Evolutionary conservation across 1,140 invertebrate species (phyloP).

Genomic region (Yoshiicerus persimilis): DNA sequence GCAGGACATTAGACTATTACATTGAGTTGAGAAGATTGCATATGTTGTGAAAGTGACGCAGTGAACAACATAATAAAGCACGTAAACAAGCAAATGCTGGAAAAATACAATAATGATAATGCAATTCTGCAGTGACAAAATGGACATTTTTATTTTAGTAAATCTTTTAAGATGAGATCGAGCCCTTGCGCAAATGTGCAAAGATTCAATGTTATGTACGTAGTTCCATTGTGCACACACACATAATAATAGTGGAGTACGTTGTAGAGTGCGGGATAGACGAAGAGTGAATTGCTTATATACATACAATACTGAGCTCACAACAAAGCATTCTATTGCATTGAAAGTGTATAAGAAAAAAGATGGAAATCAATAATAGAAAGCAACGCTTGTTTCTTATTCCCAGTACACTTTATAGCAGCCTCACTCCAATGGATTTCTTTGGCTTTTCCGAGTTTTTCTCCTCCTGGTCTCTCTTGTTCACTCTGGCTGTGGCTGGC

Average conservation of each 20-base stretch:
- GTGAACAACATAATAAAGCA: not conserved
- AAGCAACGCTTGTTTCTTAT: not conserved
- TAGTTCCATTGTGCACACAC: not conserved
- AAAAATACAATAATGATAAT: not conserved
- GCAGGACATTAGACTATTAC: too few relatives aligned
- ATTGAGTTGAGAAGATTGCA: not conserved
- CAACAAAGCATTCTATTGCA: not conserved
- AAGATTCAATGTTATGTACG: not conserved
- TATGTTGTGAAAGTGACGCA: not conserved
- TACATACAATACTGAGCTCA: not conserved
- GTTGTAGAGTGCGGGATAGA: not conserved
- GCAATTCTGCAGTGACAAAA: not conserved
- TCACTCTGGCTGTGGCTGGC: not conserved
- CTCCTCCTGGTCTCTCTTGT: not conserved
- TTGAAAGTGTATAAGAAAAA: not conserved
- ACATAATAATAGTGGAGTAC: not conserved
- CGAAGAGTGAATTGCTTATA: not conserved
- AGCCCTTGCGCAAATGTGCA: not conserved
- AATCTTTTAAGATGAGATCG: not conserved
- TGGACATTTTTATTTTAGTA: not conserved
- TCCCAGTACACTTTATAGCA: not conserved
- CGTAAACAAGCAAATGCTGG: not conserved
- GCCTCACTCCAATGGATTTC: not conserved
- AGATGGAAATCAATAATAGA: not conserved
- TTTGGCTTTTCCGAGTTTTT: not conserved